A percentile compares a stretch with the other conserved stretches of the same genome.
Conservation (phyloP, 1,140 invertebrate species). For the Cotesia chilonis region DNA sequence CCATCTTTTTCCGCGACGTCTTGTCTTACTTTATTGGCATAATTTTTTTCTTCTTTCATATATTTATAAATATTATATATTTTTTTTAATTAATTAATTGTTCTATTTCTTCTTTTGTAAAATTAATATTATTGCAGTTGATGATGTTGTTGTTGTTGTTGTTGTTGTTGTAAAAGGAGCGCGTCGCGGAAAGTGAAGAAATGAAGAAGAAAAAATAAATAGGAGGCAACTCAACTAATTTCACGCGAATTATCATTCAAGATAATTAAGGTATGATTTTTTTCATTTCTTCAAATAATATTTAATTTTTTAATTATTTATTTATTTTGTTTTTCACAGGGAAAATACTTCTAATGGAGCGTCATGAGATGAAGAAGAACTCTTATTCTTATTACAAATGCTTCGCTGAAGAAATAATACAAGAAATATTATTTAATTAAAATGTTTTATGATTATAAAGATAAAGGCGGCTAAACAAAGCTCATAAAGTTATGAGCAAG, state of each 20-base stretch:
- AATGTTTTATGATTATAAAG: conserved; percentile 8
- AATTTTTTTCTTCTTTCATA: not conserved
- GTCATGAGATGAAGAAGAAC: too few species aligned
- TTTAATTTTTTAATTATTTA: not conserved
- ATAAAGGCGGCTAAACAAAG: not conserved
- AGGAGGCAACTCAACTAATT: not conserved
- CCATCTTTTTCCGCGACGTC: conserved; percentile 47
- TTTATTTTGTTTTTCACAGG: too few species aligned
- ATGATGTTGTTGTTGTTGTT: not conserved
- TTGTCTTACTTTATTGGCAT: conserved; percentile 55
- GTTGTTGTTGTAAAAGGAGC: not conserved
- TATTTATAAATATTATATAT: not conserved
- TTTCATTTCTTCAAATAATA: not conserved
- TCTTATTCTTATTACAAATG: too few species aligned
- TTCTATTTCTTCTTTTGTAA: not conserved
- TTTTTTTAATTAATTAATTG: not conserved
- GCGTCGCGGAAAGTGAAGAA: conserved; percentile 13
- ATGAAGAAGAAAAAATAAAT: conserved; percentile 7
- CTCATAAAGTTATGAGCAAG: conserved; percentile 40
- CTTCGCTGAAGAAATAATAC: too few species aligned
- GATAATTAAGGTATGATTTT: conserved; percentile 33
- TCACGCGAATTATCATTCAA: conserved; percentile 4
- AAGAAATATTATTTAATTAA: too few species aligned
- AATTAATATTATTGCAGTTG: not conserved
- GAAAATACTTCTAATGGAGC: too few species aligned